These are phyloP conservation scores for Phoxinus dragarum DNA, from an alignment of 2,797 vertebrate species.

Conservation along the genomic window DNA sequence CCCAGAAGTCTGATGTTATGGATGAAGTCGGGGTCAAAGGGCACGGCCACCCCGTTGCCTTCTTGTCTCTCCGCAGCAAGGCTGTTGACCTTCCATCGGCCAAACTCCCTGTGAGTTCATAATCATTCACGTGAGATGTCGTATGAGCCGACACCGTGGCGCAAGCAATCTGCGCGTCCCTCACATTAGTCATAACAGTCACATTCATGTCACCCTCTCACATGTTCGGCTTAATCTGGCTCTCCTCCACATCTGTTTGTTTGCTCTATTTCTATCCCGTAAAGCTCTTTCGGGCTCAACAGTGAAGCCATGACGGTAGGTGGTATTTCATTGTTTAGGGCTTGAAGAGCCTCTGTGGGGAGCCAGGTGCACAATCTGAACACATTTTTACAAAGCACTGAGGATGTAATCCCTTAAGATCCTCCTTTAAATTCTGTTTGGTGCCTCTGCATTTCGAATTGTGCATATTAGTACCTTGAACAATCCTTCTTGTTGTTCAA, in stretches of 20 bases:
- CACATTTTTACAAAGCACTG: constrained; percentile 33
- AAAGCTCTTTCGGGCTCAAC: constrained; percentile 44
- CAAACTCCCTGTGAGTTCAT: constrained; percentile 88
- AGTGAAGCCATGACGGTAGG: constrained; percentile 45
- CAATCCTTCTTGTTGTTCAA: constrained; percentile 1
- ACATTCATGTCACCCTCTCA: constrained; percentile 4
- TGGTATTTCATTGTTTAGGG: constrained; percentile 55
- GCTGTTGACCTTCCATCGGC: constrained; percentile 99
- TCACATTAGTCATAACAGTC: constrained; percentile 18
- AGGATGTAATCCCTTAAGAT: constrained; percentile 41
- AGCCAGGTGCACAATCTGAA: constrained; percentile 52
- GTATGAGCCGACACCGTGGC: constrained; percentile 5
- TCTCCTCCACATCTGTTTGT: constrained; percentile 43
- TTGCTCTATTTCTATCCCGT: constrained; percentile 46
- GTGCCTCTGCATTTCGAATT: constrained; percentile 30
- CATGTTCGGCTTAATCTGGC: constrained; percentile 31
- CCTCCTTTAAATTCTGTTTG: constrained; percentile 23
- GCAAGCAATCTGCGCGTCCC: constrained; percentile 44
- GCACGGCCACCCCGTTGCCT: constrained; percentile 84
- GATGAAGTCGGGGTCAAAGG: constrained; percentile 95
- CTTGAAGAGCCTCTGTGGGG: constrained; percentile 46
- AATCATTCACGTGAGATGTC: constrained; percentile 38
- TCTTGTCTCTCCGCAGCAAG: constrained; percentile 91
- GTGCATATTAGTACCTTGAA: neutral
- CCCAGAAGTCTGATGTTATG: constrained; percentile 91